Evolutionary conservation across 2,888 invertebrate species (phyloP).

Genomic region (Mimumesa dahlbomi): DNA sequence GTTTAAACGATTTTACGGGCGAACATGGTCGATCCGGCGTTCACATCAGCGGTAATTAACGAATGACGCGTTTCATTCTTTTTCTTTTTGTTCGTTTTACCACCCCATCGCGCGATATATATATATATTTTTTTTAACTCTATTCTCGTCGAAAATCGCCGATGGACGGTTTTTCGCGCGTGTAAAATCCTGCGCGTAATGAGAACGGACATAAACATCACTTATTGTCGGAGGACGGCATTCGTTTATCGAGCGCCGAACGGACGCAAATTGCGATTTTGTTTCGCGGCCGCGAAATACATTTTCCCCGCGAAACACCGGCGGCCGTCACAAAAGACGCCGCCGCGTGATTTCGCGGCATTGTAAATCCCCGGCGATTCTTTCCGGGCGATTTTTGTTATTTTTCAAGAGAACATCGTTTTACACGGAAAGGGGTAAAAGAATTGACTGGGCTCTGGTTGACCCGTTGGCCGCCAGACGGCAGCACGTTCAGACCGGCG

Average conservation of each 20-base stretch:
- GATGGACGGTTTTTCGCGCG: too few species aligned
- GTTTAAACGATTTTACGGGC: slow-evolving; percentile 21
- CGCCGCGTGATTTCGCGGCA: slow-evolving; percentile 28
- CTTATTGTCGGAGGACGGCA: slow-evolving; percentile 26
- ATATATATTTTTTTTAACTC: too few species aligned
- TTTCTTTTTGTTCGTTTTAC: too few species aligned
- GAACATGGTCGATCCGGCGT: slow-evolving; percentile 34
- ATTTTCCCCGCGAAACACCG: slow-evolving; percentile 6
- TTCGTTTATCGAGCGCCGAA: slow-evolving; percentile 37
- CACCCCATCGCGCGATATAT: too few species aligned
- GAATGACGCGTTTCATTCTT: slow-evolving; percentile 31
- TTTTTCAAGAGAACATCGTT: slow-evolving; percentile 24
- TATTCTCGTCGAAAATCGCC: slow-evolving; percentile 36
- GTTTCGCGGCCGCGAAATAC: slow-evolving; percentile 19
- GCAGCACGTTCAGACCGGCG: slow-evolving; percentile 78
- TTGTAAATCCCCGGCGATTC: slow-evolving; percentile 21
- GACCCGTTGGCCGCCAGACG: slow-evolving; percentile 64
- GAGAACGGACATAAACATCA: slow-evolving; percentile 33
- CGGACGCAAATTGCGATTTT: slow-evolving; percentile 47
- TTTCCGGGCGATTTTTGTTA: slow-evolving; percentile 21
- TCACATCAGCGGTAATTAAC: slow-evolving; percentile 37
- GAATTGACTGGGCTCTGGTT: slow-evolving; percentile 70
- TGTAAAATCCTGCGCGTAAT: slow-evolving; percentile 12
- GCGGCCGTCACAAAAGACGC: slow-evolving; percentile 4
- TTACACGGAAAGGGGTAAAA: slow-evolving; percentile 39